These are phyloP conservation scores for Ceriagrion tenellum DNA, from an alignment of 2,888 invertebrate genomes.

Conservation along the genomic window DNA sequence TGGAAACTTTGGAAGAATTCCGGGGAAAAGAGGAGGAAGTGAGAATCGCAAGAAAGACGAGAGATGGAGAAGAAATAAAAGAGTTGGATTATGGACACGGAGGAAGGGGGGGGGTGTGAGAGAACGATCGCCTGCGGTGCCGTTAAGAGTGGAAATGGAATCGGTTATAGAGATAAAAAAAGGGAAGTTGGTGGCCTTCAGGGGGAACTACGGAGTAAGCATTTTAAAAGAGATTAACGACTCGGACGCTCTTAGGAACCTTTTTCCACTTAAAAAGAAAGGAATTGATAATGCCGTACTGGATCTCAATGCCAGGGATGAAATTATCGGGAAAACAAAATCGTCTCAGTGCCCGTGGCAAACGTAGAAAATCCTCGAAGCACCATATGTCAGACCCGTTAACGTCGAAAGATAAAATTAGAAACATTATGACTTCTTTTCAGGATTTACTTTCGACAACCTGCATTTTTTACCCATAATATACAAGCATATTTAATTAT, in stretches of 20 bases:
- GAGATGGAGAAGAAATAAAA: neutral
- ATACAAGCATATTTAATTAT: too few relatives aligned
- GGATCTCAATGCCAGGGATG: neutral
- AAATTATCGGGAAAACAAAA: too few relatives aligned
- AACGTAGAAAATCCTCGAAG: too few relatives aligned
- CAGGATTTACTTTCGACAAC: too few relatives aligned
- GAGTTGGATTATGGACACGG: neutral
- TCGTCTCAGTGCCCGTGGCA: too few relatives aligned
- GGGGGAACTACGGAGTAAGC: neutral
- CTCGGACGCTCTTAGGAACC: neutral
- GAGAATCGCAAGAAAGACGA: too few relatives aligned
- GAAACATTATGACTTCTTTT: too few relatives aligned
- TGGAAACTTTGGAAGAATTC: too few relatives aligned
- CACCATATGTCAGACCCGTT: too few relatives aligned
- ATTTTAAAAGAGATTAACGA: constrained; percentile 6
- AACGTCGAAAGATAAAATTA: too few relatives aligned
- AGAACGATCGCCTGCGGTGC: neutral
- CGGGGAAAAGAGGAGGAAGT: too few relatives aligned
- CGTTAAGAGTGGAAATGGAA: constrained; percentile 1
- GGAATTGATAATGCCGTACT: neutral
- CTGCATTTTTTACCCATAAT: too few relatives aligned
- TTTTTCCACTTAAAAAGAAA: neutral
- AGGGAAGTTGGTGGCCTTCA: neutral
- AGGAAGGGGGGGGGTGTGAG: neutral
- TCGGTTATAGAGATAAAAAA: neutral